These are phyloP conservation scores for Rhabdomys pumilio DNA, from an alignment of 2,797 vertebrate genomes.

Conservation along the genomic window DNA sequence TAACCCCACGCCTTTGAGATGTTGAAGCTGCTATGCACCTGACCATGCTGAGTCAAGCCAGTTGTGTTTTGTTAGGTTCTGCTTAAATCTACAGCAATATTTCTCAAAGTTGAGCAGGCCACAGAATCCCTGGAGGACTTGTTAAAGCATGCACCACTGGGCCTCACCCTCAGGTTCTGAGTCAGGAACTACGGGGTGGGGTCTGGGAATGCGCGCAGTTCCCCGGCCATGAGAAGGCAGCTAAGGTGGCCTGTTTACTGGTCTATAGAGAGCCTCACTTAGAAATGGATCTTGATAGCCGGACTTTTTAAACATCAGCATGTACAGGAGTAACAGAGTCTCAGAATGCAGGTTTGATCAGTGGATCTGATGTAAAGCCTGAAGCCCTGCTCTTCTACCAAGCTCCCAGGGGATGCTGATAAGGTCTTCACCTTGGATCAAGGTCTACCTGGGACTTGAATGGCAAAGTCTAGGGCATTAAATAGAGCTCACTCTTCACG, in stretches of 20 bases:
- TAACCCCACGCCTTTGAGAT: neutral
- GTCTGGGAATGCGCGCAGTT: conserved; percentile 60
- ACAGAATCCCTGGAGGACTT: neutral
- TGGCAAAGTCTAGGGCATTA: neutral
- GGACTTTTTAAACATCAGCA: neutral
- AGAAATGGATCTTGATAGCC: neutral
- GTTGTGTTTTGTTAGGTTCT: neutral
- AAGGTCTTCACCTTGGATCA: neutral
- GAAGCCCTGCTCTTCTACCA: neutral
- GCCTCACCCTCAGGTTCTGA: conserved; percentile 49
- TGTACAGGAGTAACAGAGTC: neutral
- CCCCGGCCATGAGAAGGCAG: neutral
- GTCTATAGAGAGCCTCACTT: neutral
- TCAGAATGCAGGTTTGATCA: neutral
- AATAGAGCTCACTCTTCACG: neutral
- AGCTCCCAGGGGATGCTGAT: neutral
- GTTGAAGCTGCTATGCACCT: neutral
- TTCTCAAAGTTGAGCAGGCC: neutral
- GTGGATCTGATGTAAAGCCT: neutral
- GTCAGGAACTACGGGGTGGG: conserved; percentile 23
- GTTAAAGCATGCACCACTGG: neutral
- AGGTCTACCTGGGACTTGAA: neutral
- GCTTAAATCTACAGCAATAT: neutral
- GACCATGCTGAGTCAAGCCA: neutral
- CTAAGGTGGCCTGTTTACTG: neutral